Evolutionary conservation across 2,113 vertebrate species (phyloP).

Genomic region (Arothron firmamentum): DNA sequence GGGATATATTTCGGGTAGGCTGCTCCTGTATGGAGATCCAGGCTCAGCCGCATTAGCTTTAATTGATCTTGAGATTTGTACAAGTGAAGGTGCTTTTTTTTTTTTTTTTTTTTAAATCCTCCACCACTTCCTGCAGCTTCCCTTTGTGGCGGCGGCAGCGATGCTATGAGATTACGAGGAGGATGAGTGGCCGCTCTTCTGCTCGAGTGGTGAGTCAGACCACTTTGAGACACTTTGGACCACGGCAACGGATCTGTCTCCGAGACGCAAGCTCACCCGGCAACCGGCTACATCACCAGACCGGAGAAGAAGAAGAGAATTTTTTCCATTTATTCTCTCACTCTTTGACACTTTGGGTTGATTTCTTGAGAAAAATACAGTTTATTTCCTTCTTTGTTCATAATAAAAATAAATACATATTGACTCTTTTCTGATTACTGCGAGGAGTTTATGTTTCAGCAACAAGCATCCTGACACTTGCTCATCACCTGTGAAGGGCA

Average conservation of each 20-base stretch:
- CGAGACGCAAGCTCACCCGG: not conserved
- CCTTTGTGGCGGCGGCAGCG: conserved; percentile 39
- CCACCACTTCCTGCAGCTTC: conserved; percentile 40
- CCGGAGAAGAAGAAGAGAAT: no score
- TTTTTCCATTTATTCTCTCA: no score
- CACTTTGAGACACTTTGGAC: conserved; percentile 11
- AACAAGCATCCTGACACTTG: no score
- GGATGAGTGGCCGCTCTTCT: conserved; percentile 39
- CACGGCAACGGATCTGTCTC: not conserved
- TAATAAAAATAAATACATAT: no score
- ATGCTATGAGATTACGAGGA: conserved; percentile 52
- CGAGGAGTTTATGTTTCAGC: no score
- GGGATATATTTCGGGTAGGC: conserved; percentile 37
- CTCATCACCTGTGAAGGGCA: no score
- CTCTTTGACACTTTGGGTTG: no score
- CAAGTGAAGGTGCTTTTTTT: conserved; percentile 55
- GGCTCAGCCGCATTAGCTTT: conserved; percentile 52
- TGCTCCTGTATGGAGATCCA: conserved; percentile 57
- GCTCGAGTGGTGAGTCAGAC: conserved; percentile 20
- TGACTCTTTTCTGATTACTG: no score
- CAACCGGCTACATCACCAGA: no score
- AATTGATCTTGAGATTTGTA: conserved; percentile 62
- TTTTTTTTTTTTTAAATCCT: conserved; percentile 25
- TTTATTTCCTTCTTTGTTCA: no score
- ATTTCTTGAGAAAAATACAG: no score